Evolutionary conservation across 2,888 invertebrate genomes (phyloP), one percentile per base, ranked within the genome.

Genomic region (Eurytoma adleriae): DNA sequence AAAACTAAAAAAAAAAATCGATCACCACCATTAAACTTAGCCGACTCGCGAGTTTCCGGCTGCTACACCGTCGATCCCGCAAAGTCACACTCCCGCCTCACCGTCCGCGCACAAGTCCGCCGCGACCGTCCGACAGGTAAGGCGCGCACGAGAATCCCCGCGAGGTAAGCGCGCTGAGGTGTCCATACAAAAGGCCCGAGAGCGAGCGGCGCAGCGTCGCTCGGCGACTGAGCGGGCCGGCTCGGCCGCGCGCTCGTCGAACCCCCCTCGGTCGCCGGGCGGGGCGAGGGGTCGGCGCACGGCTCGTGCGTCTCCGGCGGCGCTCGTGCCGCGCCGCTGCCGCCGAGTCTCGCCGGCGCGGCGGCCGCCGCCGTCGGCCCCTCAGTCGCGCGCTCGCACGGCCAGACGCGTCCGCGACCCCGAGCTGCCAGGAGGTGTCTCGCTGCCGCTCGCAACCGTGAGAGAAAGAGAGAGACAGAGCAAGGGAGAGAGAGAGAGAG

Each of bases 401-500:
- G 87, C 85, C 90, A 90, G 90, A 90, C 89, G 90, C 90, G 89
- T 89, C 87, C 89, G 90, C 89, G 90, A 89, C 86, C 86, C 86
- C 87, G 86, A 86, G 83, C 82, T 80, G 84, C 80, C 67, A 84
- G 85, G 86, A 84, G 83, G 83, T 83, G 79, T 70, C 83, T 79
- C 68, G 79, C 70, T 72, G 62, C 67, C 54, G 69, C 54, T n/a
- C 20, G 10, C 52, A 30, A 54, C 40, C 7, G 40, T 7, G 40
- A 40, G 40, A 40, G 40, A 40, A 4, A 40, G 4, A 40, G 40
- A 40, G 40, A 40, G 40, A 40, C 3, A 40, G 40, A 40, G 4
- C 4, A 0, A 40, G 5, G 4, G 40, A 40, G 40, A 3, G 40
- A 1, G 4, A 2, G 40, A 40, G 4, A 40, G 40, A 40, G 40